These are phyloP conservation scores for Bradypodion pumilum DNA, from an alignment of 2,797 vertebrate species.

Conservation along the genomic window DNA sequence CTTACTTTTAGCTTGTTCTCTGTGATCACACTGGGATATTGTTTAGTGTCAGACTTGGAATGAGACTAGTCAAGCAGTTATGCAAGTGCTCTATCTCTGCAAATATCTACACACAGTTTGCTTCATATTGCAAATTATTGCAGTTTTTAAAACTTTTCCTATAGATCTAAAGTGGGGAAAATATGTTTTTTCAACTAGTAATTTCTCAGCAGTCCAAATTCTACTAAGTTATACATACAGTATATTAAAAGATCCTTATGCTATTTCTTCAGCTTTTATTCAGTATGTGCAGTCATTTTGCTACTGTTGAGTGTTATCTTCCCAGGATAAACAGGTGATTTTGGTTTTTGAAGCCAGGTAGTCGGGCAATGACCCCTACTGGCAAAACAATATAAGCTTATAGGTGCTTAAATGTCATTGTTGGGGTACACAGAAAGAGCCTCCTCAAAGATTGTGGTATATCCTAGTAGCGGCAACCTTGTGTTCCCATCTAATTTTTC, in stretches of 20 bases:
- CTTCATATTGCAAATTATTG: neutral
- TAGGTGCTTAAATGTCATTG: neutral
- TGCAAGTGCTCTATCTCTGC: neutral
- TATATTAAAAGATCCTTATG: neutral
- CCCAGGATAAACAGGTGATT: neutral
- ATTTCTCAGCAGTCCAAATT: neutral
- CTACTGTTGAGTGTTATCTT: neutral
- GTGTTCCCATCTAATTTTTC: no score
- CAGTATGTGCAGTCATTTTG: neutral
- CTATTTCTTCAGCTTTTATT: neutral
- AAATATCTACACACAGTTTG: neutral
- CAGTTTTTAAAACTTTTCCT: neutral
- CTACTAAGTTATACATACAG: no score
- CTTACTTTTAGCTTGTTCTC: no score
- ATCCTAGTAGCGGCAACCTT: no score
- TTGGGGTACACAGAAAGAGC: no score
- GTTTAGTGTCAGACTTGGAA: neutral
- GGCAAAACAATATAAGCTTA: neutral
- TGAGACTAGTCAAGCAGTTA: neutral
- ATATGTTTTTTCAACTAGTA: neutral
- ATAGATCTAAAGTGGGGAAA: neutral
- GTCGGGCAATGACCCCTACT: neutral
- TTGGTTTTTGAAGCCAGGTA: no score
- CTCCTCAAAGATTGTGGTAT: no score
- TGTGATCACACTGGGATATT: no score